Conservation (phyloP, 2,888 invertebrate genomes). For the Rhogogaster chlorosoma region DNA sequence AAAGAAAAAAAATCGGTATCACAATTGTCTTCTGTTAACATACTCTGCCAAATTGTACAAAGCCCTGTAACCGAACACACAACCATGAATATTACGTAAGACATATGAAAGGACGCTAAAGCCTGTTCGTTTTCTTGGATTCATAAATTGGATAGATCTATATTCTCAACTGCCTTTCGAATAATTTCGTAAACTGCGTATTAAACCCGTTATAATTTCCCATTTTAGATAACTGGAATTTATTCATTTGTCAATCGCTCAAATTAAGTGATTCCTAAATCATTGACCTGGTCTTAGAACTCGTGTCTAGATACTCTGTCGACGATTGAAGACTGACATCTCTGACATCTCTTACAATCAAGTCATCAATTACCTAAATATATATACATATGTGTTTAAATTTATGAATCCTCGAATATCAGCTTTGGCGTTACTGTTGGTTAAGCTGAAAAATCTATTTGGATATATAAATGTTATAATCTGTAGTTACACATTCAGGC, state of each 20-base stretch:
- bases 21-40: slow-evolving; percentile 20
- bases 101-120: slow-evolving; percentile 61
- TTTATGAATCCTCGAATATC: slow-evolving; percentile 41
- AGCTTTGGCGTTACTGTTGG: slow-evolving; percentile 41
- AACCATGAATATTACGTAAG: slow-evolving; percentile 71
- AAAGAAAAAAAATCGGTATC: not conserved
- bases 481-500: slow-evolving; percentile 33
- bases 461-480: slow-evolving; percentile 45
- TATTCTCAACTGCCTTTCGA: not conserved
- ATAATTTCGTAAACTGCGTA: not conserved
- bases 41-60: slow-evolving; percentile 65
- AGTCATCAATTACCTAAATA: not conserved
- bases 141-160: slow-evolving; percentile 32
- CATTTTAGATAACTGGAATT: not conserved
- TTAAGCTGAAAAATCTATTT: slow-evolving; percentile 41
- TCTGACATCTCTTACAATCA: not conserved
- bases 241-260: not conserved
- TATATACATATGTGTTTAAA: not conserved
- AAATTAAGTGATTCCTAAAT: not conserved
- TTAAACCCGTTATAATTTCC: not conserved
- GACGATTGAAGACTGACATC: not conserved
- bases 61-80: slow-evolving; percentile 64
- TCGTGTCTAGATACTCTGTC: not conserved
- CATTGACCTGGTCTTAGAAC: not conserved
- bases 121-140: slow-evolving; percentile 46